Evolutionary conservation across 1,140 invertebrate genomes (phyloP).

Genomic region (Drosophila mauritiana): DNA sequence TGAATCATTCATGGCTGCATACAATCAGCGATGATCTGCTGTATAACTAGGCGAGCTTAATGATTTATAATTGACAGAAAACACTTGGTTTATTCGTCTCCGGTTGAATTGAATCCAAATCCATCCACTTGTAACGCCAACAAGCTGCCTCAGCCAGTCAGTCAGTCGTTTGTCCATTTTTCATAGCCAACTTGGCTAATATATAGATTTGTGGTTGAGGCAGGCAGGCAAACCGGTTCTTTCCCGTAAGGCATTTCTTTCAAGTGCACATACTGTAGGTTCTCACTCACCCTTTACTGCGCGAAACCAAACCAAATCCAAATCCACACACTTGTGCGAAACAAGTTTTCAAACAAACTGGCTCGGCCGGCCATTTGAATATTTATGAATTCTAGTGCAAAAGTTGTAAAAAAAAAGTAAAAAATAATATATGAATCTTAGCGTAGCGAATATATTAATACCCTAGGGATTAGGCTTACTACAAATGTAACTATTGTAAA

Average conservation of each 20-base stretch:
- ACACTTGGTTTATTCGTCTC: constrained; percentile 18
- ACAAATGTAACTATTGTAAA: too few relatives aligned
- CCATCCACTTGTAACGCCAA: constrained; percentile 38
- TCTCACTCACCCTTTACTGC: constrained; percentile 70
- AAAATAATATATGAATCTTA: neutral
- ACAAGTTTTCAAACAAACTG: constrained; percentile 71
- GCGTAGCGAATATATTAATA: neutral
- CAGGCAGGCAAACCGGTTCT: constrained; percentile 58
- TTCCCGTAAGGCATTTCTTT: constrained; percentile 68
- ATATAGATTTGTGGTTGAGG: constrained; percentile 26
- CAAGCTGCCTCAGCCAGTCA: neutral
- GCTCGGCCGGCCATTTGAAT: constrained; percentile 61
- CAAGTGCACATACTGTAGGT: constrained; percentile 66
- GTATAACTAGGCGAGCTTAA: constrained; percentile 36
- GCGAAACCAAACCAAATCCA: constrained; percentile 43
- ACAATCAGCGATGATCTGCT: constrained; percentile 19
- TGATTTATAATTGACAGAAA: constrained; percentile 48
- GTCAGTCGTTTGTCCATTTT: constrained; percentile 34
- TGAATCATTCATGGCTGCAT: constrained; percentile 25
- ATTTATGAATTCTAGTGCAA: constrained; percentile 57
- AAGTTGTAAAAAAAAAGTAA: constrained; percentile 12
- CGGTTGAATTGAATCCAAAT: constrained; percentile 12
- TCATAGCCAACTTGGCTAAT: constrained; percentile 32
- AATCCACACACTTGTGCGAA: constrained; percentile 32
- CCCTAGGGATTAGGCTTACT: neutral